Evolutionary conservation across 2,113 vertebrate species (phyloP), one percentile per base, ranked within the genome.

Genomic region (Argyrosomus japonicus): DNA sequence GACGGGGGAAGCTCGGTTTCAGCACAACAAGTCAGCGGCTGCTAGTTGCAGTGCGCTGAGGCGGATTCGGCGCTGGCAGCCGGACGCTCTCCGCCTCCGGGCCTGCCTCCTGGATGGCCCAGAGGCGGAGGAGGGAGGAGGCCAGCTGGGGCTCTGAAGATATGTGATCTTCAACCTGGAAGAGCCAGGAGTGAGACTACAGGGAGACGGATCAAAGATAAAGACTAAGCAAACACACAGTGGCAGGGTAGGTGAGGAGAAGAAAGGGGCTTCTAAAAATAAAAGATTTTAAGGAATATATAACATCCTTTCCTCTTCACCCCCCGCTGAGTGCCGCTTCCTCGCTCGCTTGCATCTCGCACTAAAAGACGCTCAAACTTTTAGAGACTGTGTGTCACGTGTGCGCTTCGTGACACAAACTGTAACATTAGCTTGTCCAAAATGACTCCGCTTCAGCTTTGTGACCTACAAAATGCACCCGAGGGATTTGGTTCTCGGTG

Each of bases 1-100:
- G 77, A 81, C 74, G 48, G 45, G 68, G 53, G 51, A 15, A 32
- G 62, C 29, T 43, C 4, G 0, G 63, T 68, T 80, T 89, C 85
- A 88, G 86, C 53, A 88, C 83, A 83, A 61, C n/a, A 4, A 40
- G 83, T 87, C 65, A 89, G 87, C 27, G n/a, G 1, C 32, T 4
- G 63, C 54, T 14, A 36, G 53, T 4, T 1, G 21, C 67, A 1
- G 4, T 3, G 23, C 1, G 57, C 68, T 2, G 47, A 47, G 32
- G 71, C 9, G 2, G 6, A 43, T 81, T 75, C 84, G 82, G 86
- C 77, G 64, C 89, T 56, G 61, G 72, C 65, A 81, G 84, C 83
- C 36, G 79, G 83, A 85, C 84, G 76, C 36, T 82, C 60, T 79
- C 74, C 76, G 47, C 84, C 60, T 64, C 36, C 81, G 54, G 7